Evolutionary conservation across 2,797 vertebrate species (phyloP).

Genomic region (Buphagus erythrorhynchus): DNA sequence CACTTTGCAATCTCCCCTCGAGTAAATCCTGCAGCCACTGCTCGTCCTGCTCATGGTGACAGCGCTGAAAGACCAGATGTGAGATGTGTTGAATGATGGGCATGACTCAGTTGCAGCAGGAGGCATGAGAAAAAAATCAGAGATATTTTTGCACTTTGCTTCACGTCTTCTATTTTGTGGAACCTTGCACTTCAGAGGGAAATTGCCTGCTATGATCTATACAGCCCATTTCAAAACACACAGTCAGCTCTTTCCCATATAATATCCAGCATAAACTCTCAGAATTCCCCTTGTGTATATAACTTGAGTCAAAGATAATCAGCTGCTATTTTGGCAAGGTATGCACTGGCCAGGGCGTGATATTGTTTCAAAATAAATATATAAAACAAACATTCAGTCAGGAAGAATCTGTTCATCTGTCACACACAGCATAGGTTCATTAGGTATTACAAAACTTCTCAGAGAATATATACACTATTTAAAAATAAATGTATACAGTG

Average conservation of each 20-base stretch:
- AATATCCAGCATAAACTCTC: neutral
- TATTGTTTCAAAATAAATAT: neutral
- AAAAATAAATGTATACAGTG: neutral
- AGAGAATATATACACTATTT: neutral
- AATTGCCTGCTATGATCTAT: neutral
- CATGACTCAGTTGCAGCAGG: neutral
- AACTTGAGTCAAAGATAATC: neutral
- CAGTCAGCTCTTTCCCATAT: neutral
- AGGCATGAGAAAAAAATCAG: neutral
- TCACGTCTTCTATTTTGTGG: neutral
- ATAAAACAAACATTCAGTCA: neutral
- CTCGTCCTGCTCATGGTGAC: neutral
- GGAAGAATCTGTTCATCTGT: neutral
- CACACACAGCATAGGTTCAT: neutral
- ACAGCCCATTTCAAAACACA: neutral
- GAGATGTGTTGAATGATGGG: neutral
- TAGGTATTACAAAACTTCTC: neutral
- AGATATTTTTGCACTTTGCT: neutral
- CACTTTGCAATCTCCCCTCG: neutral
- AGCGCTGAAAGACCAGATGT: neutral
- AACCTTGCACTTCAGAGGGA: neutral
- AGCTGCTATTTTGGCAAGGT: neutral
- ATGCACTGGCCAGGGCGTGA: accelerated
- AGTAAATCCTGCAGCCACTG: neutral
- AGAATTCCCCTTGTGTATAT: neutral